Evolutionary conservation across 2,797 vertebrate genomes (phyloP), one percentile per base, ranked within the genome.

Genomic region (Spatula clypeata): DNA sequence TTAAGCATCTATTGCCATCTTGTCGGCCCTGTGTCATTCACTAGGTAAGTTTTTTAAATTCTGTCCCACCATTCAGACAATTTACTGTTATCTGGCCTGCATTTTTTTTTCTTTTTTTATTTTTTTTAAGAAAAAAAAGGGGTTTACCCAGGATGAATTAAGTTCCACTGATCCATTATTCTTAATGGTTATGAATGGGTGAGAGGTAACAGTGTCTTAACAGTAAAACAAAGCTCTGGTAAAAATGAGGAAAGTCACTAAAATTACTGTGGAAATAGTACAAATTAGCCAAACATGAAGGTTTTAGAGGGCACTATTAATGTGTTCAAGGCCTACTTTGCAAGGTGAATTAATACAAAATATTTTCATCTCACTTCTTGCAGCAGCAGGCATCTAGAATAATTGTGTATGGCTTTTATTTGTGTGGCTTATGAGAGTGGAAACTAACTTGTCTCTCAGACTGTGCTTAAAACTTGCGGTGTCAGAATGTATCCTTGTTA

Each of bases 371-470:
- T 95, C 69, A 72, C 86, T 97, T 96, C 80, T 82, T 51, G 23
- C 65, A 77, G 79, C 75, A 95, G 73, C 66, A 61, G 77, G 57
- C 77, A 92, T 94, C 81, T 81, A 82, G 84, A 81, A 89, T 97
- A 96, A 96, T 94, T 96, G 62, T 83, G 71, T 86, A 73, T 82
- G 65, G 19, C 66, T 97, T 97, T 82, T 96, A 69, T 97, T 97
- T 96, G 94, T 94, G 92, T 93, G 77, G 72, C 45, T 79, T 36
- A 49, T 65, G 84, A 97, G 86, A 89, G 71, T 88, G 90, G 95
- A 95, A 97, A 90, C 70, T 96, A 97, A 91, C 96, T 97, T 96
- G 75, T 93, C n/a, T 82, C 95, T 97, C 74, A 86, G 82, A 97
- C 96, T 87, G 80, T 89, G 88, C 57, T 90, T 93, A 90, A 84